Evolutionary conservation across 2,888 invertebrate species (phyloP).

Genomic region (Neoaliturus tenellus): DNA sequence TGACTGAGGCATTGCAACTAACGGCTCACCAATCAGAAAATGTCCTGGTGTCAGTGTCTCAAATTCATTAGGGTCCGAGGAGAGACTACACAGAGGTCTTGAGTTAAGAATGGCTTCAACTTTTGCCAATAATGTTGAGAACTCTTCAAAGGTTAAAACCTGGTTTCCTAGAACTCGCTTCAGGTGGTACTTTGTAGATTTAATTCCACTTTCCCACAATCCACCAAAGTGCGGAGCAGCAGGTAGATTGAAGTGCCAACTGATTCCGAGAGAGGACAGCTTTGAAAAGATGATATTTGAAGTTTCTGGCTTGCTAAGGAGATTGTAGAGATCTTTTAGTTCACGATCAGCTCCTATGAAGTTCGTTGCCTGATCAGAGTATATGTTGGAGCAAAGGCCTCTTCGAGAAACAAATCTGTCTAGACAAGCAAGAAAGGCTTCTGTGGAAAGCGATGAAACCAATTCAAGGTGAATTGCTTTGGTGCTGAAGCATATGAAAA

Average conservation of each 20-base stretch:
- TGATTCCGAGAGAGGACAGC: constrained; percentile 67
- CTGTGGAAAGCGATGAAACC: constrained; percentile 67
- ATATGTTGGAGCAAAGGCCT: constrained; percentile 66
- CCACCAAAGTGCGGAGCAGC: constrained; percentile 69
- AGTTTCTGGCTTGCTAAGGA: not conserved
- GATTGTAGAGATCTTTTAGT: constrained; percentile 34
- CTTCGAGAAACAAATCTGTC: constrained; percentile 68
- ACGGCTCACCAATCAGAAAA: constrained; percentile 6
- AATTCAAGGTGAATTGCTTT: constrained; percentile 69
- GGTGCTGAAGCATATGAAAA: constrained; percentile 67
- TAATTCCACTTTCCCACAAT: constrained; percentile 69
- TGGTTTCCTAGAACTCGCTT: constrained; percentile 65
- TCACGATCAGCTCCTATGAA: constrained; percentile 67
- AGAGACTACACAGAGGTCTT: constrained; percentile 65
- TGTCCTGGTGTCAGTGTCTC: constrained; percentile 24
- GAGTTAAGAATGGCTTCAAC: constrained; percentile 69
- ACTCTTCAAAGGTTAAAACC: constrained; percentile 68
- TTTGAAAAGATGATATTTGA: constrained; percentile 34
- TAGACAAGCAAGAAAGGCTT: constrained; percentile 68
- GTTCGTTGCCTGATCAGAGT: constrained; percentile 70
- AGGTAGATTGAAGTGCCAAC: constrained; percentile 63
- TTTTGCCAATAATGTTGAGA: constrained; percentile 68
- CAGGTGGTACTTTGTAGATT: constrained; percentile 69
- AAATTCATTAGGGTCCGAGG: constrained; percentile 18
- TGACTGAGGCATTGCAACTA: not conserved